Conservation (phyloP, 2,113 vertebrate species). For the Neolamprologus kungweensis region DNA sequence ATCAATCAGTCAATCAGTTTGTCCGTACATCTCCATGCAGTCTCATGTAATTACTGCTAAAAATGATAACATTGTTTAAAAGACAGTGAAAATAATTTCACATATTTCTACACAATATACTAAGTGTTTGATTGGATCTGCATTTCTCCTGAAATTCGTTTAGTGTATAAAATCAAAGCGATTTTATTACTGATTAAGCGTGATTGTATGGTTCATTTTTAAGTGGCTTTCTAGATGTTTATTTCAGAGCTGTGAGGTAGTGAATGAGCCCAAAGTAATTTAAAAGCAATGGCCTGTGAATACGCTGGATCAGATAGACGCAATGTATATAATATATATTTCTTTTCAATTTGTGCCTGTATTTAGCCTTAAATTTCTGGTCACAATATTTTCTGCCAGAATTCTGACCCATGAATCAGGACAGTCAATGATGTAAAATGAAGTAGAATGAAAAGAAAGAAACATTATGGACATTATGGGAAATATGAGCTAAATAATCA, state of each 20-base stretch:
- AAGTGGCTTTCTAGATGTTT: conserved; percentile 8
- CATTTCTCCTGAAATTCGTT: conserved; percentile 11
- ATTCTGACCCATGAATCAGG: background rate
- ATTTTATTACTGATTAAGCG: conserved; percentile 12
- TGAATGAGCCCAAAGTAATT: conserved; percentile 35
- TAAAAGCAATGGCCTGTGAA: background rate
- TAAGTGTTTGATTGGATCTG: conserved; percentile 18
- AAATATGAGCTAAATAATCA: background rate
- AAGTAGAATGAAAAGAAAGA: background rate
- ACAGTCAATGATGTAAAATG: background rate
- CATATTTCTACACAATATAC: conserved; percentile 11
- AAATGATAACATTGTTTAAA: conserved; percentile 18
- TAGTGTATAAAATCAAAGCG: conserved; percentile 5
- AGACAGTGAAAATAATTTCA: conserved; percentile 9
- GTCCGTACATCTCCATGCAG: conserved; percentile 23
- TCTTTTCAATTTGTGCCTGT: conserved; percentile 2
- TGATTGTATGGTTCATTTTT: conserved; percentile 40
- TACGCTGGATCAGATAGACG: background rate
- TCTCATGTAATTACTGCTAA: conserved; percentile 28
- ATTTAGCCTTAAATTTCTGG: conserved; percentile 1
- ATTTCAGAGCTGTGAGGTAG: conserved; percentile 28
- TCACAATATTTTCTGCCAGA: conserved; percentile 34
- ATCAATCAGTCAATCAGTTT: conserved; percentile 8
- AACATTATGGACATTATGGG: background rate
- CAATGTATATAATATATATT: background rate